A percentile compares a stretch with the other conserved stretches of the same genome.
phyloP scores from a whole-genome alignment of 1,140 invertebrate genomes.

The Ips typographus region DNA sequence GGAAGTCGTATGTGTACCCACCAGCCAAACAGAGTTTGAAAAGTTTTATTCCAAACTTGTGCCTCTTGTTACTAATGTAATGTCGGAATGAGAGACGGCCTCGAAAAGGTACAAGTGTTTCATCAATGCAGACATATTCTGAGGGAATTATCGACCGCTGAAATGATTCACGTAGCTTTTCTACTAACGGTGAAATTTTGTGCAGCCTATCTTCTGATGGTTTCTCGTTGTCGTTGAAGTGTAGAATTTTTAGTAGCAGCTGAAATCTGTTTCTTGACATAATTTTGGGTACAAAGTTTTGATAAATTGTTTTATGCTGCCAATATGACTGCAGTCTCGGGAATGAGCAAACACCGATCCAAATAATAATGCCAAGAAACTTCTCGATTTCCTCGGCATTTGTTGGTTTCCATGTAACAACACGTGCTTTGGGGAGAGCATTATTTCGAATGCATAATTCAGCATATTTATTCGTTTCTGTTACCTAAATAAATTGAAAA shows the following conservation, averaged over 20 bases:
- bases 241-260: not conserved
- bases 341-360: too few species aligned
- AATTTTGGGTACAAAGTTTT: too few species aligned
- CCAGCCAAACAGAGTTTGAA: not conserved
- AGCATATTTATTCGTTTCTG: too few species aligned
- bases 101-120: not conserved
- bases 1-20: not conserved
- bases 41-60: too few species aligned
- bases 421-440: too few species aligned
- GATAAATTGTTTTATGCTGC: too few species aligned
- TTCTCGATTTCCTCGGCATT: too few species aligned
- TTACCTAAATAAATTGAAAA: too few species aligned
- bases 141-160: not conserved
- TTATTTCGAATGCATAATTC: too few species aligned
- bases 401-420: too few species aligned
- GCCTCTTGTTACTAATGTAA: not conserved
- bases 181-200: not conserved
- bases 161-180: not conserved
- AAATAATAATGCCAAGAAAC: too few species aligned
- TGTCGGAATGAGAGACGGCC: not conserved
- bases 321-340: too few species aligned
- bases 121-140: not conserved
- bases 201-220: not conserved
- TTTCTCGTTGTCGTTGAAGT: not conserved
- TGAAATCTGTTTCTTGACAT: slow-evolving; percentile 1